Percentiles rank a stretch among this genome's conserved stretches.
Evolutionary conservation across 2,888 invertebrate species (phyloP).

Genomic region (Cephalotes varians): DNA sequence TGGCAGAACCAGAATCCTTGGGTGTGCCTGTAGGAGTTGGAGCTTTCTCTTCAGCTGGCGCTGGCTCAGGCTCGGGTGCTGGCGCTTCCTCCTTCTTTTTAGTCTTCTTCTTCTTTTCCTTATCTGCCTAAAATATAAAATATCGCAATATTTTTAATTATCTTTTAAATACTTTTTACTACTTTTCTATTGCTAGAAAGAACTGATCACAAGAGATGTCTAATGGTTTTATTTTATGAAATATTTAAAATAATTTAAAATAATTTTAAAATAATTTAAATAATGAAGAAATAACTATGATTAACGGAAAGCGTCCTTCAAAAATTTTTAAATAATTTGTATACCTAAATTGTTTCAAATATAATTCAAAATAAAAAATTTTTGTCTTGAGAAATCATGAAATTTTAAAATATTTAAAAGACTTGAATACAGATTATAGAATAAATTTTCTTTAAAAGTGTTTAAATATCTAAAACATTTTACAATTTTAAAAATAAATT

Average conservation of each 20-base stretch:
- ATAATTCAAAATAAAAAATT: not conserved
- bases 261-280: not conserved
- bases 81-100: conserved; percentile 91
- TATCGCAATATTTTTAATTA: not conserved
- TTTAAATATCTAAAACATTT: not conserved
- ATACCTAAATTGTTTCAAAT: not conserved
- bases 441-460: not conserved
- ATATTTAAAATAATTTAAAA: not conserved
- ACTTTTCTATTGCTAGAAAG: not conserved
- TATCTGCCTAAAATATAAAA: conserved; percentile 91
- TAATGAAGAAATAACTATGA: not conserved
- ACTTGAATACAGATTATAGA: not conserved
- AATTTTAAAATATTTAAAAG: not conserved
- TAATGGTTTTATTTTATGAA: not conserved
- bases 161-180: not conserved
- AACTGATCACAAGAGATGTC: not conserved
- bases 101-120: conserved; percentile 95
- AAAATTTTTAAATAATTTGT: not conserved
- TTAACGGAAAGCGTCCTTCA: not conserved
- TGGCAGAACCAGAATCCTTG: conserved; percentile 87
- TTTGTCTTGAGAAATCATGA: not conserved
- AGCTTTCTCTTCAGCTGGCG: conserved; percentile 88
- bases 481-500: not conserved
- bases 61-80: conserved; percentile 90
- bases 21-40: conserved; percentile 86